phyloP scores from a whole-genome alignment of 2,113 vertebrate genomes.

The Corythornis vintsioides region DNA sequence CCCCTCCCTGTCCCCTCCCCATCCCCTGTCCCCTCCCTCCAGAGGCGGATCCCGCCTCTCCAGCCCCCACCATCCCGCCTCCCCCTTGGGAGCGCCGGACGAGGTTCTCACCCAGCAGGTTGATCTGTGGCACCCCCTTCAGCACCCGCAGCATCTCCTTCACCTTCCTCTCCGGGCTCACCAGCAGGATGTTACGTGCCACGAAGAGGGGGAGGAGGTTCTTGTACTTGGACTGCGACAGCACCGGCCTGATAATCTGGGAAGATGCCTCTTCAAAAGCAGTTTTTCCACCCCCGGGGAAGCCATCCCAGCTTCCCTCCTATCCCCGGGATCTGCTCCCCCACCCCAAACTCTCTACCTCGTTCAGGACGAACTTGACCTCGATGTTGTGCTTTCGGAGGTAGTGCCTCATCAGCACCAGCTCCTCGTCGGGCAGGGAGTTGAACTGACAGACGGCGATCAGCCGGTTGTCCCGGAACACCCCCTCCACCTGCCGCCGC shows the following conservation, averaged over 20 bases:
- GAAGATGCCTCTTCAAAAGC: not conserved
- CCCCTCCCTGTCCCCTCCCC: too few species aligned
- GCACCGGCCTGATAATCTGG: slow-evolving; percentile 80
- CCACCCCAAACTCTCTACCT: slow-evolving; percentile 71
- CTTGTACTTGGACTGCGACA: slow-evolving; percentile 76
- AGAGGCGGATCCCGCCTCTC: too few species aligned
- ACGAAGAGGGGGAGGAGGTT: slow-evolving; percentile 86
- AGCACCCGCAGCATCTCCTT: slow-evolving; percentile 86
- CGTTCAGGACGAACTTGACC: slow-evolving; percentile 84
- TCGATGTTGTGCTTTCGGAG: slow-evolving; percentile 81
- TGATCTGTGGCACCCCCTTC: slow-evolving; percentile 79
- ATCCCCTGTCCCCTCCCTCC: too few species aligned
- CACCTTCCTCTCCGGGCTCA: slow-evolving; percentile 84
- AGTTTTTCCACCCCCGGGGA: not conserved
- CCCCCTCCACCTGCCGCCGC: slow-evolving; percentile 68
- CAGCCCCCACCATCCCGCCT: too few species aligned
- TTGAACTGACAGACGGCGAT: slow-evolving; percentile 87
- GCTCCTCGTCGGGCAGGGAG: slow-evolving; percentile 73
- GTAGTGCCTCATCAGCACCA: slow-evolving; percentile 76
- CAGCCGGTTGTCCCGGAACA: slow-evolving; percentile 84
- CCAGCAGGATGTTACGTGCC: slow-evolving; percentile 82
- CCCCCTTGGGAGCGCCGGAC: not conserved
- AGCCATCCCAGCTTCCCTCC: fast-evolving
- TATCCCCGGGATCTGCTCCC: not conserved
- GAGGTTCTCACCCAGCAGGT: slow-evolving; percentile 81